phyloP scores from a whole-genome alignment of 1,140 invertebrate genomes.

The Pinna nobilis region DNA sequence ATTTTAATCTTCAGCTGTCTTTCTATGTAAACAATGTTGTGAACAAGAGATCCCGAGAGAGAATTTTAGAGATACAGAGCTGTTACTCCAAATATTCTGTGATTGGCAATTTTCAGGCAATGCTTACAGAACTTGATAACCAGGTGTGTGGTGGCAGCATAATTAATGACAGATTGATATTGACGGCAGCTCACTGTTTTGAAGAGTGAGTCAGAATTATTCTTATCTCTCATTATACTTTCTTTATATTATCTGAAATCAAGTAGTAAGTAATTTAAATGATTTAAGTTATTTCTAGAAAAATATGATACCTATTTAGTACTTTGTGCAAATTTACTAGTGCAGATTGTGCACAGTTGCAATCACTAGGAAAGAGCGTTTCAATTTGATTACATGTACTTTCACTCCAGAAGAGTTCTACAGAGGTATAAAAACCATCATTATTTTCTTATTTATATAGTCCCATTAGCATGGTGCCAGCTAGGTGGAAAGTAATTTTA shows the following conservation, averaged over 20 bases:
- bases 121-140: constrained; percentile 49
- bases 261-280: too few relatives aligned
- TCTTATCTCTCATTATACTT: too few relatives aligned
- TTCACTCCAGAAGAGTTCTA: too few relatives aligned
- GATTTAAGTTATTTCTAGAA: too few relatives aligned
- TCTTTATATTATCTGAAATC: too few relatives aligned
- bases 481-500: constrained; percentile 71
- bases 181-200: constrained; percentile 75
- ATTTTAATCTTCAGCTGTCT: background rate
- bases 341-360: too few relatives aligned
- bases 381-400: too few relatives aligned
- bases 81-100: background rate
- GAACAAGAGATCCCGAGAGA: background rate
- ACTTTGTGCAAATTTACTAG: too few relatives aligned
- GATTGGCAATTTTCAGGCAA: constrained; percentile 41
- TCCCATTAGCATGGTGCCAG: constrained; percentile 35
- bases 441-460: too few relatives aligned
- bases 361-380: too few relatives aligned
- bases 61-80: background rate
- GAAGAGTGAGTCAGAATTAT: constrained; percentile 59
- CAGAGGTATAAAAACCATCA: too few relatives aligned
- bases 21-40: background rate
- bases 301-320: too few relatives aligned
- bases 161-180: constrained; percentile 63
- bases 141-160: constrained; percentile 79